Evolutionary conservation across 2,888 invertebrate genomes (phyloP), one percentile per base, ranked within the genome.

Genomic region (Ceramica pisi): DNA sequence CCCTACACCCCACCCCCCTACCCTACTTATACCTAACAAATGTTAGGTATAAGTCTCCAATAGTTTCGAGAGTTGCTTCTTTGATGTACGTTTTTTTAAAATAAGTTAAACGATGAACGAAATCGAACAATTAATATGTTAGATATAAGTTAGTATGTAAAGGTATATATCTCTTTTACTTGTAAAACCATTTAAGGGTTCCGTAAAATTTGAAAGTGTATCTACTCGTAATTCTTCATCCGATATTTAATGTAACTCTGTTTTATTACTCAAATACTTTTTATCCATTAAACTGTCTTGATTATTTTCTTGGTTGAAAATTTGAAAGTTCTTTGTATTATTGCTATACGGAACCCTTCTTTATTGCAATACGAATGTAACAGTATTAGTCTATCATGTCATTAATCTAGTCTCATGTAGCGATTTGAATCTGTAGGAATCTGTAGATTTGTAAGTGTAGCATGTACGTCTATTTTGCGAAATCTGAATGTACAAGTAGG

Each of bases 101-200:
- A 21, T 50, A 12, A n/a, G n/a, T 21, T 50, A 50, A 12, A 12
- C 50, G 50, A 50, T 21, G 50, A 50, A 12, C 10, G 1, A 21
- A 50, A 12, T 14, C 41, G 12, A 67, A 51, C 67, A 56, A 38
- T 67, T 3, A 67, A 41, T 50, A 41, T 35, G 31, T 62, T 16
- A 26, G 16, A 65, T 8, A 19, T 12, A 50, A 38, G 23, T 23
- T 16, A 38, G 8, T 53, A 9, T 12, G 9, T 9, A 7, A 16
- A 31, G n/a, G n/a, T n/a, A n/a, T n/a, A 41, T 57, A 50, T 38
- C n/a, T 57, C 26, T 41, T 9, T 19, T 8, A 55, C 16, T 38
- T 19, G 10, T 16, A 12, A 19, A 63, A 38, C 35, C 10, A 50
- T 50, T 50, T 21, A 12, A 21, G 21, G 50, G 50, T 50, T 21